Base-by-base conservation (phyloP, 2,888 invertebrate species). In the Dolichopus griseipennis region DNA sequence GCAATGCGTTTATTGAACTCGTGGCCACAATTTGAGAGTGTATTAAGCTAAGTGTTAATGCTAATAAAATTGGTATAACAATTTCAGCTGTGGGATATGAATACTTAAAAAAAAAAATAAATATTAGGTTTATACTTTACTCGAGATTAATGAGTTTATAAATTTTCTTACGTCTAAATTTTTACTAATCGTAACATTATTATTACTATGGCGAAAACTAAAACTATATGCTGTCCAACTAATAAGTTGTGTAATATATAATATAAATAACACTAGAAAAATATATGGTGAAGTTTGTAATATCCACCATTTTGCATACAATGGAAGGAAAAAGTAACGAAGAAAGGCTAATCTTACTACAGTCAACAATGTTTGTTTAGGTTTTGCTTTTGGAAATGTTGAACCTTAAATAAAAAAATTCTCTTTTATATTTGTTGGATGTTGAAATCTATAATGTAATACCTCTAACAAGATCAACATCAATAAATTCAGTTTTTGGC, bases 401-500 rank as follows among this genome's bases (percentile, higher is more conserved):
- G 97, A 96, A 65, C 96, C 96, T 94, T 75, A 22, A 68, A 70
- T 65, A n/a, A 41, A 65, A 37, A 21, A 34, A 64, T 22, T 18
- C 65, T 65, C 12, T 7, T 64, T 64, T 61, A 64, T 69, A 20
- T 62, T 68, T 64, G n/a, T 64, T 64, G 67, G 61, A 41, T 66
- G 68, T 62, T 21, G 22, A 64, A 66, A 20, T 34, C 22, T 64
- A 33, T 61, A 1, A 21, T 64, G 65, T 70, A 27, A 66, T 72
- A 93, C 95, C 96, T 89, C 95, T 86, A 68, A 97, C 94, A 76
- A 97, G 86, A 83, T 97, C 97, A 67, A 97, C 92, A 84, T 97
- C 97, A 73, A 97, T 97, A 64, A 95, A 87, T 78, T 96, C 95
- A 20, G 94, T 92, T 79, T 95, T 93, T 15, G 93, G 84, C 77